Evolutionary conservation across 2,113 vertebrate species (phyloP).

Genomic region (Caloenas nicobarica): DNA sequence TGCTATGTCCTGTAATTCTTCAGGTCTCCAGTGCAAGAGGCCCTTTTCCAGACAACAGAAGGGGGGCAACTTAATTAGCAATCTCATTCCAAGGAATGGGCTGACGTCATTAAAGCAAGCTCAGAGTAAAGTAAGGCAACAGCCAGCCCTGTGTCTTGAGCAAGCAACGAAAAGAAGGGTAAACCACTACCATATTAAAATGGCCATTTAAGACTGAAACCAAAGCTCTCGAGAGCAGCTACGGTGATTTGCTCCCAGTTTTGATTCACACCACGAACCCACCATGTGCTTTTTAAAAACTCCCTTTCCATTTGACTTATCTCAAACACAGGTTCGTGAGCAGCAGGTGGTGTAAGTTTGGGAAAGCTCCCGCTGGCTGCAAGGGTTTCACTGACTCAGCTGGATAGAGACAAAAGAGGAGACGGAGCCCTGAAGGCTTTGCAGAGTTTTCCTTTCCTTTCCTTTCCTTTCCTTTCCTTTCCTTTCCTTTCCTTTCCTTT

Average conservation of each 20-base stretch:
- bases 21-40: background rate
- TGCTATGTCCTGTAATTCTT: background rate
- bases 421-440: background rate
- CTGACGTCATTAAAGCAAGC: background rate
- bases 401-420: accelerated
- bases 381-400: background rate
- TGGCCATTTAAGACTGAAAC: background rate
- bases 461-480: no score
- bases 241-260: accelerated
- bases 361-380: background rate
- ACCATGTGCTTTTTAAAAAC: background rate
- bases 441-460: background rate
- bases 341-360: background rate
- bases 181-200: background rate
- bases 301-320: background rate
- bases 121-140: background rate
- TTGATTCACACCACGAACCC: background rate
- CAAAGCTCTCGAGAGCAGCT: background rate
- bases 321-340: background rate
- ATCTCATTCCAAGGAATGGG: background rate
- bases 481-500: no score
- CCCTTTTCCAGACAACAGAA: background rate
- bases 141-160: background rate
- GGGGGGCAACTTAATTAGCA: background rate
- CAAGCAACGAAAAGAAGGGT: background rate